Evolutionary conservation across 1,140 invertebrate genomes (phyloP).

Genomic region (Melitaea cinxia): DNA sequence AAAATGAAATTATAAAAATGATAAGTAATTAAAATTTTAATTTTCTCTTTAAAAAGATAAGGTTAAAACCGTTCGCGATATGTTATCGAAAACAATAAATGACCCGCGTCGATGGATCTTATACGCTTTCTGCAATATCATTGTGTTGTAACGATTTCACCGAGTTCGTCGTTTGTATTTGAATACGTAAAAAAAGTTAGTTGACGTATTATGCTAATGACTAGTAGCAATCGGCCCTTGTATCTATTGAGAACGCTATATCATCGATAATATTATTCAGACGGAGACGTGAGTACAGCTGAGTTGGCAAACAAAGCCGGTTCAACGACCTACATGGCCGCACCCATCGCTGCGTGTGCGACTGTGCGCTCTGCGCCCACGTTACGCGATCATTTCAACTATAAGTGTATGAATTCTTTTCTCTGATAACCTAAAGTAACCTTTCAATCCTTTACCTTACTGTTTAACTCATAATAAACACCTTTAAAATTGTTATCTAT

Average conservation of each 20-base stretch:
- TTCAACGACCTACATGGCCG: conserved; percentile 73
- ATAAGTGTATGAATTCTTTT: conserved; percentile 30
- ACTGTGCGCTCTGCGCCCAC: conserved; percentile 59
- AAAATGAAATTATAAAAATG: conserved; percentile 32
- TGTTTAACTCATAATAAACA: not conserved
- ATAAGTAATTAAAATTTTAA: conserved; percentile 35
- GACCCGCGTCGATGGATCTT: conserved; percentile 51
- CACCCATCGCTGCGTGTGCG: conserved; percentile 66
- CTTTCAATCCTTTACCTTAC: not conserved
- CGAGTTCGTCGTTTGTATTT: conserved; percentile 46
- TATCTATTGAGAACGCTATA: conserved; percentile 38
- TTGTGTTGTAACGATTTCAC: conserved; percentile 63
- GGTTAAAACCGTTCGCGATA: conserved; percentile 21
- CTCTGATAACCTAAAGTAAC: not conserved
- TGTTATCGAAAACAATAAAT: conserved; percentile 52
- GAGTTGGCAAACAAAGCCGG: conserved; percentile 80
- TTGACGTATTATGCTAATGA: conserved; percentile 27
- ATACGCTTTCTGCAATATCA: conserved; percentile 46
- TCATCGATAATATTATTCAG: conserved; percentile 67
- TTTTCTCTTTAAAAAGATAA: conserved; percentile 17
- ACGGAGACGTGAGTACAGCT: conserved; percentile 63
- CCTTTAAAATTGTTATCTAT: not conserved
- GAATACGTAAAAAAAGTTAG: conserved; percentile 22
- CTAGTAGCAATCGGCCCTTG: conserved; percentile 24
- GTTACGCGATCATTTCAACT: conserved; percentile 57